Conservation (phyloP, 2,888 invertebrate genomes). For the Cerceris ruficornis region DNA sequence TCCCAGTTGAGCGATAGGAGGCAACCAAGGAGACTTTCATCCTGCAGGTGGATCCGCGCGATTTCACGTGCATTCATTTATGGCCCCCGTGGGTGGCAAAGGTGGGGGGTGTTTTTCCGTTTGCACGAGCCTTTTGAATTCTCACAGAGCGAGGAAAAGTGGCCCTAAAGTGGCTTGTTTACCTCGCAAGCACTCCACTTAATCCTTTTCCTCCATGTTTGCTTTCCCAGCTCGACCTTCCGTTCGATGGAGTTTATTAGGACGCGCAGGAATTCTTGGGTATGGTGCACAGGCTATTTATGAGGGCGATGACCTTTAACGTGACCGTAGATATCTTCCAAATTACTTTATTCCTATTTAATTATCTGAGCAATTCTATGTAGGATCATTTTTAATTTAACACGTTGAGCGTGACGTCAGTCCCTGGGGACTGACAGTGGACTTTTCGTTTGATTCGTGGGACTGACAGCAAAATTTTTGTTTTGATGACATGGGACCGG, state of each 20-base stretch:
- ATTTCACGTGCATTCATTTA: slow-evolving; percentile 36
- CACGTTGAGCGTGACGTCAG: too few species aligned
- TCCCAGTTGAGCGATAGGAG: background rate
- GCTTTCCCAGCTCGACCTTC: slow-evolving; percentile 67
- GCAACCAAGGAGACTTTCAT: slow-evolving; percentile 30
- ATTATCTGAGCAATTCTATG: too few species aligned
- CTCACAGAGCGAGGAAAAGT: slow-evolving; percentile 48
- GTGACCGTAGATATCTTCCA: too few species aligned
- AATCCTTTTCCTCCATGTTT: slow-evolving; percentile 68
- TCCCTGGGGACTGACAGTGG: too few species aligned
- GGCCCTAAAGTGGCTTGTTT: slow-evolving; percentile 45
- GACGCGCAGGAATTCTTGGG: too few species aligned
- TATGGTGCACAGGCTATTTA: too few species aligned
- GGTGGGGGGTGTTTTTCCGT: slow-evolving; percentile 31
- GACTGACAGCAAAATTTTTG: too few species aligned
- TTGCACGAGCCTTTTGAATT: slow-evolving; percentile 45
- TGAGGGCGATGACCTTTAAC: too few species aligned
- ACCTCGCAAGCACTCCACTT: slow-evolving; percentile 53
- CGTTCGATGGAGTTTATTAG: slow-evolving; percentile 41
- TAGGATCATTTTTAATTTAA: too few species aligned
- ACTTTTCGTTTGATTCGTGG: too few species aligned
- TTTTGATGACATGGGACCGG: too few species aligned
- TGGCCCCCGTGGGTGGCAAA: background rate
- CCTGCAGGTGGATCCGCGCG: slow-evolving; percentile 49
- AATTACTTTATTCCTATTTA: too few species aligned